Evolutionary conservation across 2,888 invertebrate species (phyloP), one percentile per base, ranked within the genome.

Genomic region (Agonum fuliginosum): DNA sequence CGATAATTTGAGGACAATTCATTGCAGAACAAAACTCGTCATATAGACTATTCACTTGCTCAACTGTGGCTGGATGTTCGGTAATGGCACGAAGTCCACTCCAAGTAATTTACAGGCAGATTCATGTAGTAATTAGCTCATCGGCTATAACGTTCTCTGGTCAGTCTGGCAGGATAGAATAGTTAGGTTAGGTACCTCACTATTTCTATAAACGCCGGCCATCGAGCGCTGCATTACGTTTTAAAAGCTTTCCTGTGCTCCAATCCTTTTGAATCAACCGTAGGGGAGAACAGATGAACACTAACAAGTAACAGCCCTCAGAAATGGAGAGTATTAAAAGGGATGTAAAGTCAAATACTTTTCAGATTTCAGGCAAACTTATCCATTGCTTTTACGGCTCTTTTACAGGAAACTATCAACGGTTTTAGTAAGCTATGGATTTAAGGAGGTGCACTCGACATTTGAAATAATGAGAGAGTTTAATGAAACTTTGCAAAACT

Each of bases 211-310:
- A 54, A n/a, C 54, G 10, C 22, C 22, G n/a, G n/a, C n/a, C n/a
- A n/a, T n/a, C n/a, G n/a, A n/a, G n/a, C n/a, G 51, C 30, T 51
- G 71, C 51, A 62, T 58, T 73, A 73, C 58, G 12, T 58, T 73
- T 73, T 73, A 73, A 73, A 73, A 73, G 73, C 73, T 73, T 73
- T 73, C 54, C 73, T 58, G 37, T 58, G 73, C 58, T 73, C 46
- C 73, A 41, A 73, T 73, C 73, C 73, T 54, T 73, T 73, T 48
- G 70, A 70, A 62, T 58, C 71, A 72, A 19, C 51, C 24, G 14
- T 30, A 19, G 22, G 65, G 37, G 67, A n/a, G n/a, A n/a, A n/a
- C n/a, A n/a, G n/a, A 22, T 54, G 54, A 37, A 37, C 37, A 37
- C 8, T 10, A 37, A n/a, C 37, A n/a, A n/a, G 10, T 12, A 6